Base-by-base conservation (phyloP, 1,140 invertebrate genomes). In the Acromyrmex echinatior region DNA sequence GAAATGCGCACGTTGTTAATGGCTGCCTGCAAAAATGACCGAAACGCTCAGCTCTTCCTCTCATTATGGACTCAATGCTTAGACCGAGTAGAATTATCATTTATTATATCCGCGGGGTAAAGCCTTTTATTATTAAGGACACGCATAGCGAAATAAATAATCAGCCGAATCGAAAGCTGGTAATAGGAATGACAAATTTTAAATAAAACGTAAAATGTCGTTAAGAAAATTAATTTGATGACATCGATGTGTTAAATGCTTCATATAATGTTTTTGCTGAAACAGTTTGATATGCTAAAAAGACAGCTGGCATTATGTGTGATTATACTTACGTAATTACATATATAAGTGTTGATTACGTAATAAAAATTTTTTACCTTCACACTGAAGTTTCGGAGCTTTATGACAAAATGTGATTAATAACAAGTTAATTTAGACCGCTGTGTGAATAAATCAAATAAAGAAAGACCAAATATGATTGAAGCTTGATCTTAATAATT, bases 1-100 rank as follows among this genome's bases (percentile, higher is more conserved):
- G 65, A 81, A 81, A 81, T 5, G 66, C 78, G 78, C 65, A 12
- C 65, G 78, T 12, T 45, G 56, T 81, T 56, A 81, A 81, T 81
- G 63, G 45, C 78, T 56, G 28, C 6, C 63, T 4, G 78, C 78
- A 71, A 71, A 81, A 81, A 71, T 71, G 28, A 70, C 31, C 49
- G 78, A 58, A 53, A 56, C 62, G 21, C 39, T 80, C 45, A 25
- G 28, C 45, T 68, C 65, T 80, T 45, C 63, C 56, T 80, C 62
- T 80, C 63, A 80, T 80, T 70, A 70, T n/a, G 31, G n/a, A 16
- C 63, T 39, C 28, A 31, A 58, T n/a, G 51, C 16, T n/a, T 49
- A 25, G 21, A 18, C 18, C 77, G 7, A 21, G 25, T 21, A 56
- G 62, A 80, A 68, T 80, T 70, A 56, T 80, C 77, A 12, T 80